Evolutionary conservation across 2,888 invertebrate genomes (phyloP), one percentile per base, ranked within the genome.

Genomic region (Leptopterna dolabrata): DNA sequence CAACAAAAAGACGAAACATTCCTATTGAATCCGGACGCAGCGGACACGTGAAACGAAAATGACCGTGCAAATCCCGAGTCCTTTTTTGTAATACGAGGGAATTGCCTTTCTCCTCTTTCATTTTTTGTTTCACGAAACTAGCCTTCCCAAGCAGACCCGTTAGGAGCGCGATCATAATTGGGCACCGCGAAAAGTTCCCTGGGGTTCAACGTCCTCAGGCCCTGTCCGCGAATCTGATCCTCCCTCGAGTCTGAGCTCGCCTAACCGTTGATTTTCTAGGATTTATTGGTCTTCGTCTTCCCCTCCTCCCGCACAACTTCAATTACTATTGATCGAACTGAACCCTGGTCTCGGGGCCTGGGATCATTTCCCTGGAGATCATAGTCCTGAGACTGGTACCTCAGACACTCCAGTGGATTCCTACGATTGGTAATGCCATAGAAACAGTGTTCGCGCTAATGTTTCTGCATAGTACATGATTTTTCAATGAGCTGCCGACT

Each of bases 151-250:
- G 78, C 73, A 13, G 45, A 78, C 24, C 81, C 81, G 81, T 81
- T 81, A 81, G 81, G 55, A 81, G 81, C 81, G 30, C 85, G 85
- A 85, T 85, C 73, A 85, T 76, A 85, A 85, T 85, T 85, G 85
- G 85, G 71, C 85, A 85, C 45, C 85, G 85, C 85, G 85, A 85
- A 85, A 85, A 85, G 85, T 73, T 85, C 73, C 85, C 85, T 73
- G 43, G 47, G 85, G 85, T 85, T 85, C 85, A 81, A 81, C 81
- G 81, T 81, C 51, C 81, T n/a, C 24, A 36, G 24, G 24, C 24
- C 63, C 45, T 45, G 43, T 36, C 41, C 45, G 78, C 81, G 81
- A 55, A 55, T 55, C 55, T 55, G 43, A 78, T 78, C 51, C 29
- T 14, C 3, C 45, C 45, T 14, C 76, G 76, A 29, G n/a, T 51